Base-by-base conservation (phyloP, 2,888 invertebrate genomes). In the Gnatocerus cornutus region DNA sequence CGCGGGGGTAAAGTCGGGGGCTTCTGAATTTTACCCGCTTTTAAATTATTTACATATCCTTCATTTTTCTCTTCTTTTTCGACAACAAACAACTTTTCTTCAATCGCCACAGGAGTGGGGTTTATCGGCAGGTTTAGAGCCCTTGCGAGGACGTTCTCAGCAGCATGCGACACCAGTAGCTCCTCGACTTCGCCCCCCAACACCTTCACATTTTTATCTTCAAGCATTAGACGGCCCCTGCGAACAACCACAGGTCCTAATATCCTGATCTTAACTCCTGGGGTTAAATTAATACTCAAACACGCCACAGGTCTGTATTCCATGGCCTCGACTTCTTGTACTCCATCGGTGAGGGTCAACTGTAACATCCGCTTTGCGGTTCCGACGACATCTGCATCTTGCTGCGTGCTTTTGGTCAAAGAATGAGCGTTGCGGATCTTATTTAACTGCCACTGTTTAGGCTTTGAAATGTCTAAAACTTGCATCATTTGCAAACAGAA, bases 141-240 rank as follows among this genome's bases (percentile, higher is more conserved):
- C 75, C 87, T 81, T 1, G 90, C 88, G 46, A 93, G 79, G 4
- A 91, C 81, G 72, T 90, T 90, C 75, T 90, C 89, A 6, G 88
- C 80, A 0, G 90, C 89, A 83, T 92, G 90, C 1, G 85, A 76
- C 0, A 88, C 79, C 0, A 87, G 81, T 21, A 92, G 82, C 59
- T 87, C 88, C 50, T 92, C 91, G 0, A 93, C 91, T 83, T 93
- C 92, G 0, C 94, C 94, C 0, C 93, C 93, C 0, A 93, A 81
- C 65, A 92, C 82, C 71, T 88, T 87, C 3, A 93, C 80, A 53
- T 89, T 86, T 48, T 83, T 83, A 63, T 88, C 89, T 68, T 91
- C 88, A 68, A 94, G 83, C 75, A 93, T 85, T 39, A 95, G 79
- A 68, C 91, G 86, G 0, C 94, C 93, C 69, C 89, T 86, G 37